A percentile compares a stretch with the other conserved stretches of the same genome.
Evolutionary conservation across 2,888 invertebrate genomes (phyloP).

Genomic region (Pseudoips prasinana): DNA sequence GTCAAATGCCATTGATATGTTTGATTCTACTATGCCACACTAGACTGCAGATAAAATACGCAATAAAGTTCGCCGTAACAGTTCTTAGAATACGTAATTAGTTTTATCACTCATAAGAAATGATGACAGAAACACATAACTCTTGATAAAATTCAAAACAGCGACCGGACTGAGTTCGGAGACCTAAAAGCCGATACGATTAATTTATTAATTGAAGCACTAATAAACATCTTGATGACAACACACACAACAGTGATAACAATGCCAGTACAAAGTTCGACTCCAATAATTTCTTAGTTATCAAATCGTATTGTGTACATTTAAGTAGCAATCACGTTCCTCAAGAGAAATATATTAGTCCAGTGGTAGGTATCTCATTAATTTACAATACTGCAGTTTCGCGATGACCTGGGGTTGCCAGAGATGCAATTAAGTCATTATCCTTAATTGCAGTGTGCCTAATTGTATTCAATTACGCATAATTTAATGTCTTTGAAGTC

Average conservation of each 20-base stretch:
- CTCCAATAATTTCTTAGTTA: conserved; percentile 30
- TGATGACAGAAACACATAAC: conserved; percentile 22
- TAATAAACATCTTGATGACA: conserved; percentile 37
- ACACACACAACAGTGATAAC: conserved; percentile 21
- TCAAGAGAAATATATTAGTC: no score
- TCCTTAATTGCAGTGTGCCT: no score
- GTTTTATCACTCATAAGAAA: conserved; percentile 8
- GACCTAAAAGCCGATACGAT: conserved; percentile 34
- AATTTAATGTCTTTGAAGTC: no score
- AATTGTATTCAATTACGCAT: no score
- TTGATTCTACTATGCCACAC: no score
- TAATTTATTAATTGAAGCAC: conserved; percentile 36
- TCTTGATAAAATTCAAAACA: conserved; percentile 46
- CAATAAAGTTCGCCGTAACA: no score
- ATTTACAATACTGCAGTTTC: conserved; percentile 14
- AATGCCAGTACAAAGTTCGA: conserved; percentile 39
- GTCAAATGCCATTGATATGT: no score
- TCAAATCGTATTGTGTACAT: conserved; percentile 22
- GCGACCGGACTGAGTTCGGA: conserved; percentile 41
- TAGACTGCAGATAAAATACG: no score
- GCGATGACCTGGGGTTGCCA: no score
- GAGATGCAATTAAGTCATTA: no score
- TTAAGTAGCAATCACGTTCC: conserved; percentile 8
- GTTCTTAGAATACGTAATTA: no score
- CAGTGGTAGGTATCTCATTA: conserved; percentile 6